phyloP scores from a whole-genome alignment of 2,888 invertebrate species.

The Chydorus sphaericus region DNA sequence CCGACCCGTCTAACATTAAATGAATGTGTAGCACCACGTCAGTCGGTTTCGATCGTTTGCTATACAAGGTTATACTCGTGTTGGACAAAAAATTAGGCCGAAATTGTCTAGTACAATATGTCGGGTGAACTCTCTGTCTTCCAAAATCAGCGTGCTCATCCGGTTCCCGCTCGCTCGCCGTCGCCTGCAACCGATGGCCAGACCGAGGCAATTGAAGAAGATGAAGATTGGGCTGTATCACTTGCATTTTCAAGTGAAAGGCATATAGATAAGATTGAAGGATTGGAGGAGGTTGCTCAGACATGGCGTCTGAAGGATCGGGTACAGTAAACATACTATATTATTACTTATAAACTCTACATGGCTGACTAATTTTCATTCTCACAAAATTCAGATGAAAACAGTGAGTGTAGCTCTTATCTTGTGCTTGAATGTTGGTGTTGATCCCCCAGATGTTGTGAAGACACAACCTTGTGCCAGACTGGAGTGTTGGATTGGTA shows the following conservation, averaged over 20 bases:
- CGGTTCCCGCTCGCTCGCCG: background rate
- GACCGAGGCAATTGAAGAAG: constrained; percentile 14
- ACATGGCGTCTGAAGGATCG: constrained; percentile 88
- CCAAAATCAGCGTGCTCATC: constrained; percentile 4
- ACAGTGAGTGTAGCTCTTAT: constrained; percentile 97
- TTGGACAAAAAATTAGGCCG: background rate
- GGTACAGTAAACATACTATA: constrained; percentile 34
- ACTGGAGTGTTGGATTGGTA: constrained; percentile 93
- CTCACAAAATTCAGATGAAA: constrained; percentile 61
- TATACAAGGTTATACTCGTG: background rate
- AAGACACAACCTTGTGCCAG: constrained; percentile 94
- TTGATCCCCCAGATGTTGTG: constrained; percentile 95
- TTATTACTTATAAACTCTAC: background rate
- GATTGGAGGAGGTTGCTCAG: constrained; percentile 42
- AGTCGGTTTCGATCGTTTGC: background rate
- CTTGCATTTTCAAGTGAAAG: constrained; percentile 56
- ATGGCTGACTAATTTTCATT: constrained; percentile 12
- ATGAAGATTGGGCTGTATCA: constrained; percentile 30
- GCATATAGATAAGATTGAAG: constrained; percentile 56
- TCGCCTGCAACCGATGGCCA: background rate
- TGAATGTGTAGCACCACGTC: background rate
- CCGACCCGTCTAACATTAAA: too few relatives aligned
- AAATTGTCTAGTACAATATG: background rate
- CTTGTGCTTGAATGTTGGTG: constrained; percentile 94
- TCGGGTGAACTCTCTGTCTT: background rate